phyloP scores from a whole-genome alignment of 2,797 vertebrate species.

The Xenentodon cancila region DNA sequence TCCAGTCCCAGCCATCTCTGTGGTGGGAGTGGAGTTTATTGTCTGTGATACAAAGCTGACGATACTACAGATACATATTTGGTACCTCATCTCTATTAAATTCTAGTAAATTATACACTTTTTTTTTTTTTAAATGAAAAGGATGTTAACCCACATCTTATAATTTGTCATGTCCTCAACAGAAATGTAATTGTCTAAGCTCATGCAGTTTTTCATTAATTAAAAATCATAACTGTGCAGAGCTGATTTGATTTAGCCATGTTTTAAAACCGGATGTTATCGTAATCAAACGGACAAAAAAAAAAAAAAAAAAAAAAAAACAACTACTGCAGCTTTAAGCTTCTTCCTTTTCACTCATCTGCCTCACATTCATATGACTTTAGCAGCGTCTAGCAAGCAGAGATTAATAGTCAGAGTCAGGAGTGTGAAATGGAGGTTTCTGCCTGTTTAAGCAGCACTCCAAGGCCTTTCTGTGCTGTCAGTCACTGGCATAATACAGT shows the following conservation, averaged over 20 bases:
- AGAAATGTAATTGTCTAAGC: too few relatives aligned
- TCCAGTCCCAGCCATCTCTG: slow-evolving; percentile 81
- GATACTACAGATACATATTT: slow-evolving; percentile 63
- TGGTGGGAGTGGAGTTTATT: slow-evolving; percentile 81
- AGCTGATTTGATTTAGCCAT: slow-evolving; percentile 7
- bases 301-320: too few relatives aligned
- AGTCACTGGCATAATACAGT: slow-evolving; percentile 64
- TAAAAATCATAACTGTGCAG: neutral
- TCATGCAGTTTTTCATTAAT: neutral
- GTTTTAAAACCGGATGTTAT: slow-evolving; percentile 18
- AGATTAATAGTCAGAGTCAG: slow-evolving; percentile 58
- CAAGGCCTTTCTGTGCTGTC: slow-evolving; percentile 54
- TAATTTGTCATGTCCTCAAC: too few relatives aligned
- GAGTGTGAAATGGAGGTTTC: slow-evolving; percentile 65
- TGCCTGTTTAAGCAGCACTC: slow-evolving; percentile 54
- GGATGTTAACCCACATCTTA: too few relatives aligned
- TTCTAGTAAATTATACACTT: slow-evolving; percentile 16
- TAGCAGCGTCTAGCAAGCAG: slow-evolving; percentile 38
- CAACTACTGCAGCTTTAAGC: slow-evolving; percentile 45
- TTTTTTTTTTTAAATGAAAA: neutral
- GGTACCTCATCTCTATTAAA: slow-evolving; percentile 26
- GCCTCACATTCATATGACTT: slow-evolving; percentile 33
- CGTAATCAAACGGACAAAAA: slow-evolving; percentile 10
- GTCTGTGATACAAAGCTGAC: slow-evolving; percentile 80
- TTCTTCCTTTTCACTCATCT: slow-evolving; percentile 30